Conservation (phyloP, 1,140 invertebrate species). For the Bemisia tabaci region DNA sequence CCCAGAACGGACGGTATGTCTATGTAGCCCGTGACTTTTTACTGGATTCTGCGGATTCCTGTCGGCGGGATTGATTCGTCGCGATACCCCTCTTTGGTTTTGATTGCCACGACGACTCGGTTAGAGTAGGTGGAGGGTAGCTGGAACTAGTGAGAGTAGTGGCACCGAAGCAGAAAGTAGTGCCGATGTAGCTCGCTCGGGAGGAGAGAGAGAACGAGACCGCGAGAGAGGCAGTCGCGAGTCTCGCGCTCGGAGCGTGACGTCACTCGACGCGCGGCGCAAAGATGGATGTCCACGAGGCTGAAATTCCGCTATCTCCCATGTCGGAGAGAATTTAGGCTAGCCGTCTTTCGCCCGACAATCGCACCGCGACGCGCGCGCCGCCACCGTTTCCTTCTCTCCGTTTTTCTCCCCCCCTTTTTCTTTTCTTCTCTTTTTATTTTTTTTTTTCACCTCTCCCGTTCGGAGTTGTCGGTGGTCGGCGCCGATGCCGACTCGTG, state of each 20-base stretch:
- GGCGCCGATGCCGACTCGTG: too few relatives aligned
- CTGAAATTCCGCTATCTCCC: background rate
- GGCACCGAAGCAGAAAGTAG: background rate
- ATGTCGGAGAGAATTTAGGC: background rate
- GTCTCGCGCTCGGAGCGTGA: too few relatives aligned
- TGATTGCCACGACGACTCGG: too few relatives aligned
- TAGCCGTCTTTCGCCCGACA: background rate
- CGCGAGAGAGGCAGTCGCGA: background rate
- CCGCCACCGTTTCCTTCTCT: background rate
- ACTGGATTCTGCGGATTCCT: too few relatives aligned
- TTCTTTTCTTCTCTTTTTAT: background rate
- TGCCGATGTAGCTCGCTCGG: background rate
- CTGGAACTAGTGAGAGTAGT: background rate
- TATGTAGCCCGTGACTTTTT: too few relatives aligned
- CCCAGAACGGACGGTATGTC: too few relatives aligned
- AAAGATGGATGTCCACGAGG: background rate
- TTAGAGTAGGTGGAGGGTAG: too few relatives aligned
- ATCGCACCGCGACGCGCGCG: too few relatives aligned
- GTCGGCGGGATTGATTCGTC: too few relatives aligned
- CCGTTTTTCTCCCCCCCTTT: background rate
- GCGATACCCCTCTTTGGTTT: too few relatives aligned
- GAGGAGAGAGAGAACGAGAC: background rate
- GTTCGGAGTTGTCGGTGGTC: background rate
- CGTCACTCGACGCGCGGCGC: too few relatives aligned
- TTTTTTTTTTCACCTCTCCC: background rate